Conservation (phyloP, 2,888 invertebrate species). For the Mermis nigrescens region DNA sequence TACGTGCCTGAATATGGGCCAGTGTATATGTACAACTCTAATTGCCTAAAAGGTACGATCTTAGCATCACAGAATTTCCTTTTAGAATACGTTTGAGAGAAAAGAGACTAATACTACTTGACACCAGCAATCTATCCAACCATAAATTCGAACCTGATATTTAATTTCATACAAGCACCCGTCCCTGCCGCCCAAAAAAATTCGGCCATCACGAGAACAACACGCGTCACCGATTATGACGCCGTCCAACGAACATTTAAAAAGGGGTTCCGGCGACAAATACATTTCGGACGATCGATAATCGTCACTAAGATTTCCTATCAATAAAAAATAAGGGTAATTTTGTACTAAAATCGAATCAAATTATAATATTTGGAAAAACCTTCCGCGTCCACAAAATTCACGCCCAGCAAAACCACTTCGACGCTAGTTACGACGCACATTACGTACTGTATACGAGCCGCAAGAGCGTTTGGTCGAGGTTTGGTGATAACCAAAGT, state of each 20-base stretch:
- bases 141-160: conserved; percentile 52
- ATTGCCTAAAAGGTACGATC: background rate
- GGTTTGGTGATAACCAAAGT: conserved; percentile 71
- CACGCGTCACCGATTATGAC: conserved; percentile 40
- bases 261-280: conserved; percentile 71
- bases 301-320: background rate
- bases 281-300: conserved; percentile 47
- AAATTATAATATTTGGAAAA: too few species aligned
- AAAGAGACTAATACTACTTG: background rate
- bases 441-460: conserved; percentile 67
- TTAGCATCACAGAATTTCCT: background rate
- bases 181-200: conserved; percentile 84
- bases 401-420: conserved; percentile 65
- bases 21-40: background rate
- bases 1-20: too few species aligned
- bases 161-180: conserved; percentile 80
- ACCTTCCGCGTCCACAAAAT: conserved; percentile 33
- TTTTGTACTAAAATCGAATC: too few species aligned
- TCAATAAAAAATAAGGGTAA: too few species aligned
- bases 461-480: conserved; percentile 41
- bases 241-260: conserved; percentile 20
- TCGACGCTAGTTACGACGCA: conserved; percentile 84
- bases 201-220: conserved; percentile 60
- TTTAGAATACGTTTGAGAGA: background rate
- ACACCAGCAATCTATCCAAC: background rate